A percentile compares a stretch with the other conserved stretches of the same genome.
Evolutionary conservation across 2,113 vertebrate species (phyloP).

Genomic region (Amia ocellicauda): DNA sequence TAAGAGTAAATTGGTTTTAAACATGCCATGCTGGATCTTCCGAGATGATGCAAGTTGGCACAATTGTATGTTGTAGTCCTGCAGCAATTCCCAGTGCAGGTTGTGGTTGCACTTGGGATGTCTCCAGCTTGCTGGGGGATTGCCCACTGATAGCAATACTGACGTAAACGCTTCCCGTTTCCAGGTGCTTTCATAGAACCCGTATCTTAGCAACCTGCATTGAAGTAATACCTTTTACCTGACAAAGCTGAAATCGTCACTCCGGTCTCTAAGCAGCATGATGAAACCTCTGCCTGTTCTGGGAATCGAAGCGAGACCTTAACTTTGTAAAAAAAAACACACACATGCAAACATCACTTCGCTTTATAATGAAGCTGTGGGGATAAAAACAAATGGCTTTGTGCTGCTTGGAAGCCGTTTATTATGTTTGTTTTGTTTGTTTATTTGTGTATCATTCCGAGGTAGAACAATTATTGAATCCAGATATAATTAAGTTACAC

Average conservation of each 20-base stretch:
- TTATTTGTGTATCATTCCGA: too few species aligned
- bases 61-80: slow-evolving; percentile 43
- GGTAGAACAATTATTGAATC: too few species aligned
- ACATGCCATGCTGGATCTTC: neutral
- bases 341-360: neutral
- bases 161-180: slow-evolving; percentile 44
- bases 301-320: slow-evolving; percentile 10
- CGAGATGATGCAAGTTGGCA: slow-evolving; percentile 42
- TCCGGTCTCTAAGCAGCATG: slow-evolving; percentile 39
- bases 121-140: neutral
- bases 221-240: slow-evolving; percentile 31
- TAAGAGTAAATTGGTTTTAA: neutral
- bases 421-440: neutral
- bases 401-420: too few species aligned
- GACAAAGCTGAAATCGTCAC: slow-evolving; percentile 38
- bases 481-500: too few species aligned
- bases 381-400: neutral
- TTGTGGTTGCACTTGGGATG: slow-evolving; percentile 7
- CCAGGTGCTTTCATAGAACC: slow-evolving; percentile 32
- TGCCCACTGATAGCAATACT: slow-evolving; percentile 22
- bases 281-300: slow-evolving; percentile 42
- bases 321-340: slow-evolving; percentile 9
- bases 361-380: neutral
- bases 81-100: slow-evolving; percentile 36
- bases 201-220: slow-evolving; percentile 31